Evolutionary conservation across 2,888 invertebrate species (phyloP), one percentile per base, ranked within the genome.

Genomic region (Drosophila sordidula): DNA sequence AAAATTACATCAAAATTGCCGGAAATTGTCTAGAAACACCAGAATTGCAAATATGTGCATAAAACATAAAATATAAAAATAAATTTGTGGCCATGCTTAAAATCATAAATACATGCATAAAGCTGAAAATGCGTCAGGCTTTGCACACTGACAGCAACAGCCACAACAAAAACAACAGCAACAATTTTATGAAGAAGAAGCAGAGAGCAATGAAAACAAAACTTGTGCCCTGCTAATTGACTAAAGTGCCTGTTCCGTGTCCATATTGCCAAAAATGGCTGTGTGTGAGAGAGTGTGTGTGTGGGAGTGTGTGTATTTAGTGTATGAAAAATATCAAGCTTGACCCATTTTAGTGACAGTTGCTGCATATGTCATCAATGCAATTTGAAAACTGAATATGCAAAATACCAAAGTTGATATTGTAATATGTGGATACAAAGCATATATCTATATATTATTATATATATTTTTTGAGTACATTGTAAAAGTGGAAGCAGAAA

Each of bases 161-260:
- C n/a, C 50, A 42, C 14, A 45, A 50, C 18, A 61, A 45, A 41
- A 56, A 11, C 36, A 54, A 14, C 26, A 55, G 16, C 44, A 39
- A n/a, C 32, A 34, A 22, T 16, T 56, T 46, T 12, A 47, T 44
- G 26, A 16, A 38, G 25, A 41, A 50, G 50, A 50, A 49, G 41
- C 45, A 62, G 42, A 62, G 22, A 41, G 51, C 65, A 55, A 70
- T 56, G 63, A 75, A 66, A 75, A 71, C 65, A 69, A 66, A 82
- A 73, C 77, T 79, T 77, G 72, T 75, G 66, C 65, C 75, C 75
- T 58, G 78, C 83, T 83, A 85, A 83, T 83, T 85, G 82, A 83
- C 73, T 82, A 72, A 85, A 85, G 83, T 82, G 82, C 81, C 70
- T 61, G 65, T 62, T 66, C 58, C 32, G 59, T 61, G 52, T 69